These are phyloP conservation scores for Ennomos erosarius DNA, from an alignment of 2,888 invertebrate species.

Conservation along the genomic window DNA sequence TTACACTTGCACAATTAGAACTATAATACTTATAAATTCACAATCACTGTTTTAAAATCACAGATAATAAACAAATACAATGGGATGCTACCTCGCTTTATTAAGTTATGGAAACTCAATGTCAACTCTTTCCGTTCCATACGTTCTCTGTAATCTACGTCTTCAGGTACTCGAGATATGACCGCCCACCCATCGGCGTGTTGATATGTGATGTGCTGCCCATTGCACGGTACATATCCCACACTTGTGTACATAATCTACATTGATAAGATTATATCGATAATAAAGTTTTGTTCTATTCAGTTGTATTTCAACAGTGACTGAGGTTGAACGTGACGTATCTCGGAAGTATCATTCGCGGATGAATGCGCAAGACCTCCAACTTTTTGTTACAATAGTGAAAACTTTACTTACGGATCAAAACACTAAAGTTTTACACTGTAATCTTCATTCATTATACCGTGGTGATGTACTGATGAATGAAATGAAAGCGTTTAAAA, in stretches of 20 bases:
- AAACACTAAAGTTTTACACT: conserved; percentile 21
- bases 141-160: conserved; percentile 56
- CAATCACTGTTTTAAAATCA: conserved; percentile 24
- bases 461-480: conserved; percentile 24
- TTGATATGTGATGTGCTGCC: conserved; percentile 71
- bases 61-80: conserved; percentile 28
- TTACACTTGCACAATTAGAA: conserved; percentile 3
- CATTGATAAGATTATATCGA: conserved; percentile 71
- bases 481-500: too few species aligned
- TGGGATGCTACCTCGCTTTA: conserved; percentile 74
- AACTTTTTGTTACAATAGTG: conserved; percentile 34
- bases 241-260: conserved; percentile 82
- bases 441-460: conserved; percentile 24
- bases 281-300: conserved; percentile 48
- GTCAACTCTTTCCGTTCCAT: conserved; percentile 79
- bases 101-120: conserved; percentile 80
- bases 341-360: conserved; percentile 32
- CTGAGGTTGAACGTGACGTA: conserved; percentile 19
- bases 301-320: conserved; percentile 38
- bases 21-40: conserved; percentile 12
- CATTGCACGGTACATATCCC: conserved; percentile 70
- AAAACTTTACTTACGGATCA: conserved; percentile 47
- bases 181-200: conserved; percentile 59
- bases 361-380: conserved; percentile 40
- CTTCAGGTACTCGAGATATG: conserved; percentile 47